Evolutionary conservation across 1,140 invertebrate genomes (phyloP).

Genomic region (Leptopilina clavipes): DNA sequence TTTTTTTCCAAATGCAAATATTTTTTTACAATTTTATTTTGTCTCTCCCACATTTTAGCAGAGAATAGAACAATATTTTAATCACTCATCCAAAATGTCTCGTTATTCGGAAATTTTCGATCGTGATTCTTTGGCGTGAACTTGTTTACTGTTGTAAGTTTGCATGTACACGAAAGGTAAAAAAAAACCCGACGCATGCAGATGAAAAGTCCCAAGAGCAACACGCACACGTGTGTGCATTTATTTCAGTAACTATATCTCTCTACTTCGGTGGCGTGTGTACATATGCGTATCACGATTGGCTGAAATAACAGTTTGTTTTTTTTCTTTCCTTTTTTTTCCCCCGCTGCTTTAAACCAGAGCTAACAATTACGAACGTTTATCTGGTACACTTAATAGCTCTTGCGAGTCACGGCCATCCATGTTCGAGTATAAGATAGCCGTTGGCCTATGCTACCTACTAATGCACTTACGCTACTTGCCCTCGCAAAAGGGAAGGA

Average conservation of each 20-base stretch:
- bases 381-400: constrained; percentile 56
- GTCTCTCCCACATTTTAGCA: too few relatives aligned
- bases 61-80: too few relatives aligned
- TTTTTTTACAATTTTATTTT: too few relatives aligned
- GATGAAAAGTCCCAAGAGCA: too few relatives aligned
- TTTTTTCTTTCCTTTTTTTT: constrained; percentile 1
- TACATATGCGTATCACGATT: constrained; percentile 42
- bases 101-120: too few relatives aligned
- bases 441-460: constrained; percentile 46
- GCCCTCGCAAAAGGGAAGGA: constrained; percentile 27
- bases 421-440: constrained; percentile 39
- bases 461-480: constrained; percentile 29
- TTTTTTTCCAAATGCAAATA: too few relatives aligned
- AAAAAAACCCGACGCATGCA: constrained; percentile 10
- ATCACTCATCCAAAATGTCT: too few relatives aligned
- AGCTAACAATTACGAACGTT: constrained; percentile 57
- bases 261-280: constrained; percentile 36
- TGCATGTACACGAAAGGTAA: neutral
- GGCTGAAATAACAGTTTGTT: constrained; percentile 59
- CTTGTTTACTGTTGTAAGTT: constrained; percentile 31
- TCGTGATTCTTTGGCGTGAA: neutral
- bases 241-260: neutral
- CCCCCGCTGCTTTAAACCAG: neutral
- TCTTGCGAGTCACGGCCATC: constrained; percentile 49
- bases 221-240: neutral